phyloP scores from a whole-genome alignment of 2,797 vertebrate genomes.

The Ctenopoma kingsleyae region DNA sequence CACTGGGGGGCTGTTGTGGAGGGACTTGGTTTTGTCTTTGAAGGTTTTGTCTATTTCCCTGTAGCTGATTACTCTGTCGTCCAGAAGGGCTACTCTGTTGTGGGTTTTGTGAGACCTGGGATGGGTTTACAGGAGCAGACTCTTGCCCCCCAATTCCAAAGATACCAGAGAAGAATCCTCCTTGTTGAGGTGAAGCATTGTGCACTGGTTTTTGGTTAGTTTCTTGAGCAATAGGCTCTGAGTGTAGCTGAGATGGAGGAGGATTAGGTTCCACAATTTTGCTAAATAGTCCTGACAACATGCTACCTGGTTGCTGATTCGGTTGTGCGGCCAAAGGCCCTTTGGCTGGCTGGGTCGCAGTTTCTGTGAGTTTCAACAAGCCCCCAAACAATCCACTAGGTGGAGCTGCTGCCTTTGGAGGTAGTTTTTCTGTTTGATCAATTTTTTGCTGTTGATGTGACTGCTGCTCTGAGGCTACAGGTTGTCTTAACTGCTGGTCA shows the following conservation, averaged over 20 bases:
- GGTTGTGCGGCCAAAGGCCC: constrained; percentile 54
- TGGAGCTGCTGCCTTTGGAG: constrained; percentile 59
- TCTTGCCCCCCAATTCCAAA: constrained; percentile 80
- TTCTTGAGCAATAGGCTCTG: constrained; percentile 36
- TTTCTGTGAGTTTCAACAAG: constrained; percentile 84
- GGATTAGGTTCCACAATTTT: constrained; percentile 76
- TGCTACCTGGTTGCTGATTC: constrained; percentile 76
- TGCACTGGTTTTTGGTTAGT: constrained; percentile 56
- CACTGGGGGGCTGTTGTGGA: constrained; percentile 68
- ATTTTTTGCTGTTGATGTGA: constrained; percentile 42
- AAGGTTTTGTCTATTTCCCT: constrained; percentile 69
- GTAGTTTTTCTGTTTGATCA: constrained; percentile 37
- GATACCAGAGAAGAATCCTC: constrained; percentile 82
- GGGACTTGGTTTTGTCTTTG: constrained; percentile 72
- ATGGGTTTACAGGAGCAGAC: constrained; percentile 51
- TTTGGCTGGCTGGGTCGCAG: constrained; percentile 59
- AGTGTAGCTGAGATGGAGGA: constrained; percentile 55
- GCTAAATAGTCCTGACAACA: constrained; percentile 80
- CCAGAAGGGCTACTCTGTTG: constrained; percentile 37
- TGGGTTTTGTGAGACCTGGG: constrained; percentile 47
- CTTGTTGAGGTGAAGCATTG: constrained; percentile 74
- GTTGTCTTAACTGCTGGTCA: constrained; percentile 41
- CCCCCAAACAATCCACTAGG: constrained; percentile 83
- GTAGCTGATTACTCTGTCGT: constrained; percentile 56
- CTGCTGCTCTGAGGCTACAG: constrained; percentile 43